Conservation (phyloP, 2,797 vertebrate genomes). For the Lutjanus campechanus region DNA sequence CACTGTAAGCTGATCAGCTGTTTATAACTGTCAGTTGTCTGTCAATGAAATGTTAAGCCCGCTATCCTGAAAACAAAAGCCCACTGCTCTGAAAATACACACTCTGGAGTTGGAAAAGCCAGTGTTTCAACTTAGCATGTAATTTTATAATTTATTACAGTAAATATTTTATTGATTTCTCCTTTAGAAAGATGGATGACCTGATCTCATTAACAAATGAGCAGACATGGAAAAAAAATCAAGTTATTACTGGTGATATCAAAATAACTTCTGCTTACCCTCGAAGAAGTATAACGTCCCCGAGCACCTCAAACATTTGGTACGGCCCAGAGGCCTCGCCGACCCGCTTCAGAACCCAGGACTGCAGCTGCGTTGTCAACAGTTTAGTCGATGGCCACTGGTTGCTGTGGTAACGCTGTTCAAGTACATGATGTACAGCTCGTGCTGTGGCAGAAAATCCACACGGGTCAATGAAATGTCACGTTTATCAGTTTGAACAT, state of each 20-base stretch:
- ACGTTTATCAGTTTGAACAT: not conserved
- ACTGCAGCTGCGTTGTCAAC: constrained; percentile 88
- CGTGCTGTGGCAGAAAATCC: constrained; percentile 82
- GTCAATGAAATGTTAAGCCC: too few species aligned
- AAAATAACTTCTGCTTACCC: constrained; percentile 84
- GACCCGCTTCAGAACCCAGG: constrained; percentile 90
- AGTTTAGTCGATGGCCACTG: constrained; percentile 88
- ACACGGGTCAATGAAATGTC: not conserved
- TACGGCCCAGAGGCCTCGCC: constrained; percentile 96
- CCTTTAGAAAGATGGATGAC: not conserved
- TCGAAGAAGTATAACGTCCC: constrained; percentile 90
- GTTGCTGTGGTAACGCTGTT: constrained; percentile 90
- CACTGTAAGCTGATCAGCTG: too few species aligned
- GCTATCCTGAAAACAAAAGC: too few species aligned
- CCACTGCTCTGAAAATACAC: too few species aligned
- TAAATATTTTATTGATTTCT: too few species aligned
- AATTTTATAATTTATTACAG: too few species aligned
- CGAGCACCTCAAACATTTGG: constrained; percentile 96
- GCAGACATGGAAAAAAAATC: not conserved
- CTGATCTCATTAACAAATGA: not conserved
- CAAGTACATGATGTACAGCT: constrained; percentile 92
- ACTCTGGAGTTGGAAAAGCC: too few species aligned
- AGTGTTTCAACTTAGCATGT: too few species aligned
- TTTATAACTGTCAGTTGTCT: too few species aligned
- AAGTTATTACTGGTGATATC: not conserved